These are phyloP conservation scores for Theristicus caerulescens DNA, from an alignment of 2,113 vertebrate species.

Conservation along the genomic window DNA sequence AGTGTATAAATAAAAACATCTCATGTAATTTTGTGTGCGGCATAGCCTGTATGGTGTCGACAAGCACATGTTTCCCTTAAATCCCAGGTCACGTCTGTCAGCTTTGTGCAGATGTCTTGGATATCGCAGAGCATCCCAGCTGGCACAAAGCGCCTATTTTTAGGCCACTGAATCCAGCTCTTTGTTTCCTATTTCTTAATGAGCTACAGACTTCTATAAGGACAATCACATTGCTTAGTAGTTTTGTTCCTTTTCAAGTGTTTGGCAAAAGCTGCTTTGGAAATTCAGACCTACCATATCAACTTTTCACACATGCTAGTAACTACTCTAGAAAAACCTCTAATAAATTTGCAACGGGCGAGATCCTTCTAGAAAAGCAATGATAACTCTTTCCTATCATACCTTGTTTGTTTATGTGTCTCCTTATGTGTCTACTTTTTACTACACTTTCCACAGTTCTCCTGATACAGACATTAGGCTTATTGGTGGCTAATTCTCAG, in stretches of 20 bases:
- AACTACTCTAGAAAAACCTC: not conserved
- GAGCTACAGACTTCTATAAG: not conserved
- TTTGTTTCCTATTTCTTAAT: not conserved
- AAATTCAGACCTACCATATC: not conserved
- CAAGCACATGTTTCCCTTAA: not conserved
- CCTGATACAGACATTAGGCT: not conserved
- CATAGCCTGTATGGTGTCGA: not conserved
- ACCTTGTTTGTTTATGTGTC: not conserved
- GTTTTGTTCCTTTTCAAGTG: not conserved
- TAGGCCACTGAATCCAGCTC: not conserved
- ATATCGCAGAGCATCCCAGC: not conserved
- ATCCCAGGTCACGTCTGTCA: not conserved
- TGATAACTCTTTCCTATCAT: not conserved
- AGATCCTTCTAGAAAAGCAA: not conserved
- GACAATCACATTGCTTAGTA: not conserved
- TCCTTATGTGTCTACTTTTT: not conserved
- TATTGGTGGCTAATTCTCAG: not conserved
- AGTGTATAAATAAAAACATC: not conserved
- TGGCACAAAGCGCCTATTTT: not conserved
- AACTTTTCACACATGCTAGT: not conserved
- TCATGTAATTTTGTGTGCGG: not conserved
- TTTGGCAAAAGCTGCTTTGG: not conserved
- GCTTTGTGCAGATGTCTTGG: not conserved
- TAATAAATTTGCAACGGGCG: not conserved
- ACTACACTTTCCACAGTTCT: not conserved